Evolutionary conservation across 37 sponge, comb jelly and placozoan genomes (phyloP).

Genomic region (Ephydatia muelleri): DNA sequence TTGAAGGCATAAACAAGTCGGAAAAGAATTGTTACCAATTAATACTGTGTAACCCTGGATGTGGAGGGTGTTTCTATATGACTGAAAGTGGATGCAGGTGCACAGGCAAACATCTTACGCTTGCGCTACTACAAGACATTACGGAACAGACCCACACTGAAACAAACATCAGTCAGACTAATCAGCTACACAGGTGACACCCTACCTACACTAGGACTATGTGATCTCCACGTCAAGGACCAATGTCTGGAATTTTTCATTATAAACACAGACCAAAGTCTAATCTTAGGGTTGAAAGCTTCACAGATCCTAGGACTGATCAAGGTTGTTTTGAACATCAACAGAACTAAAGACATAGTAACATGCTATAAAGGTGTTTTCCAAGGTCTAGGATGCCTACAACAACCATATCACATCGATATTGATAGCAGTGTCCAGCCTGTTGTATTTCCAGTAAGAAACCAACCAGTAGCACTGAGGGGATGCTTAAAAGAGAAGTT

Average conservation of each 20-base stretch:
- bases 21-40: neutral
- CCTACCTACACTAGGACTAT: neutral
- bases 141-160: neutral
- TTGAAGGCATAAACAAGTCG: neutral
- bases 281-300: constrained; percentile 13
- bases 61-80: neutral
- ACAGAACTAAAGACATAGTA: neutral
- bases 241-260: constrained; percentile 6
- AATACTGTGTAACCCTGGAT: neutral
- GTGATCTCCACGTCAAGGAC: neutral
- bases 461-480: constrained; percentile 30
- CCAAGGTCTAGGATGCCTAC: constrained; percentile 38
- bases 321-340: constrained; percentile 11
- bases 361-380: constrained; percentile 10
- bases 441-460: constrained; percentile 23
- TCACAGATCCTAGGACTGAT: neutral
- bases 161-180: neutral
- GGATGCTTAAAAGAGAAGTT: constrained; percentile 17
- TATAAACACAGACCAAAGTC: constrained; percentile 2
- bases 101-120: neutral
- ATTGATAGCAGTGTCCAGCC: constrained; percentile 12
- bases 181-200: neutral
- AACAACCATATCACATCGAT: constrained; percentile 39
- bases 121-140: neutral
- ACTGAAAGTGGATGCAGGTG: constrained; percentile 5